Base-by-base conservation (phyloP, 2,888 invertebrate species). In the Hypsopygia costalis region DNA sequence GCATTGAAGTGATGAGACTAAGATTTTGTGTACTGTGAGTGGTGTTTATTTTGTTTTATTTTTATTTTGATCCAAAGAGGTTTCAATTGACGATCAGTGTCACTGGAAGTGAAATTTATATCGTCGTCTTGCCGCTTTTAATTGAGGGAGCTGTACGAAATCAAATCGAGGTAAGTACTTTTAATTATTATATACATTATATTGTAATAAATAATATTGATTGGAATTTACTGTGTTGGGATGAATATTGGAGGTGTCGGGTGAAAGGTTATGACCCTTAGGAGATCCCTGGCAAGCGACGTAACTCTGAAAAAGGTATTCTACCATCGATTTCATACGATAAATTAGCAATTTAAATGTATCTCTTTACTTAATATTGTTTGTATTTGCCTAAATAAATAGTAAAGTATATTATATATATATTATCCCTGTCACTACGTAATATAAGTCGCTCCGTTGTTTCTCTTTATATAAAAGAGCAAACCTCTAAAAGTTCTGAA, bases 251-350 rank as follows among this genome's bases (percentile, higher is more conserved):
- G 52, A 48, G 54, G 49, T 44, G 58, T 16, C 59, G 56, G 58
- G 66, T 55, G 66, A 81, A 85, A 82, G 81, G 81, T 82, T 78
- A 70, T 58, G 79, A 81, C 78, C 81, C 70, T 71, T 52, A 60
- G 52, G 63, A 65, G 59, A 49, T 63, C 61, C 61, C 55, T 55
- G 47, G 6, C 25, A 32, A 32, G 20, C 9, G 20, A 20, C 5
- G 8, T 31, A 31, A 16, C 16, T 20, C 20, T 9, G 20, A 16
- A 16, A 32, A 32, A 20, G 7, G 3, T 8, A 6, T 4, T 12
- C 9, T 32, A n/a, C 20, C 20, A 16, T 9, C n/a, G 8, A 32
- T 32, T 20, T 25, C 6, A 25, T 25, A 6, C 25, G 25, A 25
- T 25, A 25, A 5, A 25, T 25, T 5, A 25, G 7, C 25, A 5